These are phyloP conservation scores for Andrena bicolor DNA, from an alignment of 2,888 invertebrate genomes.

Conservation along the genomic window DNA sequence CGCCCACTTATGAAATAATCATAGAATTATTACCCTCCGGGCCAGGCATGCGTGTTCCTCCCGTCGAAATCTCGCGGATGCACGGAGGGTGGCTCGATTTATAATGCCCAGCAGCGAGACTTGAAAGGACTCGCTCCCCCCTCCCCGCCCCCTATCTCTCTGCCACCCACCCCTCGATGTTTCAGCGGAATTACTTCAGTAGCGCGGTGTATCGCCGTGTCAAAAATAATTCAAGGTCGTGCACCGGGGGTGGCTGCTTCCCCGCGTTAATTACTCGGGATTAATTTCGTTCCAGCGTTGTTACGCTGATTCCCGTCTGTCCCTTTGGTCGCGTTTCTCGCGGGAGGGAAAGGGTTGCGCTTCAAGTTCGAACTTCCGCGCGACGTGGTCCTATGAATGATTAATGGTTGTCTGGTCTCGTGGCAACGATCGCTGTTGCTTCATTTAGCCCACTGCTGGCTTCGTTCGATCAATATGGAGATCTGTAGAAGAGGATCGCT, in stretches of 20 bases:
- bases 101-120: conserved; percentile 32
- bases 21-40: conserved; percentile 78
- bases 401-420: neutral
- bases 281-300: conserved; percentile 46
- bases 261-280: conserved; percentile 54
- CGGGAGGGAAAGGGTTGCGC: neutral
- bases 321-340: neutral
- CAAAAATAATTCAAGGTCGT: conserved; percentile 50
- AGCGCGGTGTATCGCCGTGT: conserved; percentile 13
- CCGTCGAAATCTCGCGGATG: conserved; percentile 47
- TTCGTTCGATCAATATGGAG: too few relatives aligned
- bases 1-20: conserved; percentile 82
- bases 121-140: conserved; percentile 31
- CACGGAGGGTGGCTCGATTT: conserved; percentile 45
- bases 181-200: conserved; percentile 22
- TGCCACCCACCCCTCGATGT: neutral
- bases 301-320: neutral
- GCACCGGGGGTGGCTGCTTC: neutral
- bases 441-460: too few relatives aligned
- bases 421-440: neutral
- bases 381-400: neutral
- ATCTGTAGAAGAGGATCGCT: too few relatives aligned
- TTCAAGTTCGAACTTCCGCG: neutral
- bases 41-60: conserved; percentile 39
- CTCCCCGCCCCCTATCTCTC: neutral